Evolutionary conservation across 2,113 vertebrate species (phyloP).

Genomic region (Sylvilagus bachmani): DNA sequence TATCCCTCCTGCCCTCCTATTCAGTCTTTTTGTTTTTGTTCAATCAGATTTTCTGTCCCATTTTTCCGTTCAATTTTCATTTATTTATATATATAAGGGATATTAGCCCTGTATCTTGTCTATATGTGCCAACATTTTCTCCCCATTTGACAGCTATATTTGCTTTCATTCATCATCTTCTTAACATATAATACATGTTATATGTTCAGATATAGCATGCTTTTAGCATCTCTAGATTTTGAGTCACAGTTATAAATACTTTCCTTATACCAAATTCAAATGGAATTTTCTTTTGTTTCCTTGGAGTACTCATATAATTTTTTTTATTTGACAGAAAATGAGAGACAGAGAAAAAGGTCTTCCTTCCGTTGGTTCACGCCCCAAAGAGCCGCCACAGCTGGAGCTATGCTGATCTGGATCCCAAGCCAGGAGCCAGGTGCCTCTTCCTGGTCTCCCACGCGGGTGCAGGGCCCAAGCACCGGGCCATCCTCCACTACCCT

Average conservation of each 20-base stretch:
- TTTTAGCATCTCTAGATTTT: background rate
- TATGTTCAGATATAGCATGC: background rate
- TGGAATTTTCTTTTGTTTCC: background rate
- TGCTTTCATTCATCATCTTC: background rate
- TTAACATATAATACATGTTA: background rate
- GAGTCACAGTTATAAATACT: background rate
- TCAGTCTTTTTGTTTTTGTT: background rate
- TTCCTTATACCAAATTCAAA: background rate
- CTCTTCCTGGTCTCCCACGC: too few species aligned
- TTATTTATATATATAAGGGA: background rate
- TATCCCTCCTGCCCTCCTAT: too few species aligned
- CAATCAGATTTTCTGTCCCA: background rate
- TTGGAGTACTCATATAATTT: background rate
- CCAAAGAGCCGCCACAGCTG: too few species aligned
- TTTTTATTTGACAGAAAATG: background rate
- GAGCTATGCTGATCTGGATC: too few species aligned
- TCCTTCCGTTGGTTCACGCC: too few species aligned
- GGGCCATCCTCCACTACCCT: too few species aligned
- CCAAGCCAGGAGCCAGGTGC: too few species aligned
- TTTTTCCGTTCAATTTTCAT: background rate
- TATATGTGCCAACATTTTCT: background rate
- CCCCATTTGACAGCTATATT: background rate
- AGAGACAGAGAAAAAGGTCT: too few species aligned
- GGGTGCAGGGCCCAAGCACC: too few species aligned
- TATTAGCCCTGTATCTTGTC: background rate